These are phyloP conservation scores for Conus betulinus DNA, from an alignment of 1,140 invertebrate genomes.

Conservation along the genomic window DNA sequence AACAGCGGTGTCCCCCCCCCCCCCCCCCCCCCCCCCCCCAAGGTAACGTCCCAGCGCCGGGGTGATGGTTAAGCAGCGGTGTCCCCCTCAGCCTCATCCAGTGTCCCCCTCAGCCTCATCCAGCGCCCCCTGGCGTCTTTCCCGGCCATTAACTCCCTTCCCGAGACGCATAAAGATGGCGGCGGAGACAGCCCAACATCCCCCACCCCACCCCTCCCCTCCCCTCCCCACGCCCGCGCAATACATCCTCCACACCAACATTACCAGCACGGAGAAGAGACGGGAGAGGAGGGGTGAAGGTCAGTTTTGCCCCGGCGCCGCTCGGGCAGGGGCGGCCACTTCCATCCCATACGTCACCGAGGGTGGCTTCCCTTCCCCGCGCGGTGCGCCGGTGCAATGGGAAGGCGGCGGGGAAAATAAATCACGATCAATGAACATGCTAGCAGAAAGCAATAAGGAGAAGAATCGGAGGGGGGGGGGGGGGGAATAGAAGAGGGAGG, in stretches of 20 bases:
- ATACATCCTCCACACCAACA: background rate
- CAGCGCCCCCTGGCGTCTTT: background rate
- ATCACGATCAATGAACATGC: slow-evolving; percentile 10
- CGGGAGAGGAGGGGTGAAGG: background rate
- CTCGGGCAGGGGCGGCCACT: background rate
- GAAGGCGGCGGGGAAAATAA: background rate
- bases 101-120: too few relatives aligned
- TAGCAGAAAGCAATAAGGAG: slow-evolving; percentile 13
- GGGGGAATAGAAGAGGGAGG: too few relatives aligned
- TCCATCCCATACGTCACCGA: background rate
- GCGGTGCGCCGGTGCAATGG: background rate
- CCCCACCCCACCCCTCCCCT: too few relatives aligned
- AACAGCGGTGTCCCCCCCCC: too few relatives aligned
- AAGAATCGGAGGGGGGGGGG: background rate
- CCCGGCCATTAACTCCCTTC: background rate
- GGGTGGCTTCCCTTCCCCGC: background rate
- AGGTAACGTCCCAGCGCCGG: too few relatives aligned
- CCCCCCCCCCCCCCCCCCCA: too few relatives aligned
- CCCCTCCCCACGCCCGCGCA: background rate
- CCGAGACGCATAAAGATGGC: too few relatives aligned
- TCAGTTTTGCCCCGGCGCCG: background rate
- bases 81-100: too few relatives aligned
- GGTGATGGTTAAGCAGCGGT: too few relatives aligned
- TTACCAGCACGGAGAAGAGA: background rate
- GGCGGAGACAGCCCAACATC: too few relatives aligned